Conservation (phyloP, 2,113 vertebrate genomes). For the Varanus salvator region DNA sequence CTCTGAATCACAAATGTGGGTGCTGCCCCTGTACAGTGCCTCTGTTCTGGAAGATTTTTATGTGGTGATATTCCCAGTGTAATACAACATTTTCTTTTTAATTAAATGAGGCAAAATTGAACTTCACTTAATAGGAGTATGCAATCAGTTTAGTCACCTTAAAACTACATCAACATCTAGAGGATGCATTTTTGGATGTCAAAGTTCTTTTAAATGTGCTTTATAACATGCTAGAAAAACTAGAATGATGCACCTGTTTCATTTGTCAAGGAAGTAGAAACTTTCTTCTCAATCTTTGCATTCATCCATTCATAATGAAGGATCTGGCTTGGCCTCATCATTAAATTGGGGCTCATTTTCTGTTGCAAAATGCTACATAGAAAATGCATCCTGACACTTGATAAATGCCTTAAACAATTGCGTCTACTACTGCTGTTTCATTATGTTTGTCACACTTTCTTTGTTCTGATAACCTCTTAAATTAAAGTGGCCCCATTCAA, state of each 20-base stretch:
- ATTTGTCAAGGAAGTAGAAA: neutral
- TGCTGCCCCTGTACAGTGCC: too few relatives aligned
- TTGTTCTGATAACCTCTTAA: neutral
- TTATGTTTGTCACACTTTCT: neutral
- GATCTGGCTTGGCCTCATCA: neutral
- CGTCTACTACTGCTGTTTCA: neutral
- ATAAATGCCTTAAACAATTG: neutral
- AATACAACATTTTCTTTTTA: neutral
- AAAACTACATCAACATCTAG: neutral
- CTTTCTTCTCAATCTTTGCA: neutral
- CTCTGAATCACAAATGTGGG: too few relatives aligned
- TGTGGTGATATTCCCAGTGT: too few relatives aligned
- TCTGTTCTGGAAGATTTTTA: too few relatives aligned
- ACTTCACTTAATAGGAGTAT: neutral
- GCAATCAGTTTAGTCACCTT: neutral
- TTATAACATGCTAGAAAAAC: neutral
- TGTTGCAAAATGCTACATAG: neutral
- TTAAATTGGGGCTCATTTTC: neutral
- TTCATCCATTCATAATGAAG: neutral
- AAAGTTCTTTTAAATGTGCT: neutral
- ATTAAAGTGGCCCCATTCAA: neutral
- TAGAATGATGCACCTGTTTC: neutral
- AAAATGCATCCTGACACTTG: neutral
- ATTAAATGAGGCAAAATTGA: conserved; percentile 1
- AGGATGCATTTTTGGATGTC: neutral